phyloP scores from a whole-genome alignment of 2,888 invertebrate genomes.

The Digitonthophagus gazella region DNA sequence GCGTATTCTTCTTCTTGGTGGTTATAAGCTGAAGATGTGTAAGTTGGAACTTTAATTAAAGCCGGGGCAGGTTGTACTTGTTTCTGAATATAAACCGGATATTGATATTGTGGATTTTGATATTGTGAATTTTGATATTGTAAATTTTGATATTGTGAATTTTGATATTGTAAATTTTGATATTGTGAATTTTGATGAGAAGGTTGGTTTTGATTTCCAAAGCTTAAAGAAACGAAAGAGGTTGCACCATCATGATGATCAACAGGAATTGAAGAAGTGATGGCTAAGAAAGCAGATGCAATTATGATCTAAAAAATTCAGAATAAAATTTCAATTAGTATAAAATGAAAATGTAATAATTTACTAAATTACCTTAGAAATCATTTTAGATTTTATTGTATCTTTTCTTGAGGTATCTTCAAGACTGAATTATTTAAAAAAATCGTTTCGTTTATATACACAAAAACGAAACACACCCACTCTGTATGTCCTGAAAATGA shows the following conservation, averaged over 20 bases:
- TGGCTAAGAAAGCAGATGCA: neutral
- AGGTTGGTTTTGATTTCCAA: neutral
- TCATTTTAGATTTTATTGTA: neutral
- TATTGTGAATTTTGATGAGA: neutral
- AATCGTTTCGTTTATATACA: neutral
- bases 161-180: neutral
- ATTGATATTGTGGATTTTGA: neutral
- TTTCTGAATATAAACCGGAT: constrained; percentile 4
- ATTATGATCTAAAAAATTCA: neutral
- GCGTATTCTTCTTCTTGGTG: constrained; percentile 18
- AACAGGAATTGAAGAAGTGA: neutral
- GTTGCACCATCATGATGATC: constrained; percentile 8
- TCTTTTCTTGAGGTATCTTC: neutral
- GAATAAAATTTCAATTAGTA: neutral
- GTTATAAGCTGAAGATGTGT: neutral
- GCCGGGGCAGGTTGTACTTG: constrained; percentile 9
- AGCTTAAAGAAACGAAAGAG: constrained; percentile 3
- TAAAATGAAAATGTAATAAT: neutral
- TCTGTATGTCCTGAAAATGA: neutral
- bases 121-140: neutral
- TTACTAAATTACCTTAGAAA: neutral
- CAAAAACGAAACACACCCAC: neutral
- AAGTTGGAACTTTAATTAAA: neutral
- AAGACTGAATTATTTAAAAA: neutral
- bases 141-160: neutral